Evolutionary conservation across 2,797 vertebrate genomes (phyloP).

Genomic region (Protonibea diacanthus): DNA sequence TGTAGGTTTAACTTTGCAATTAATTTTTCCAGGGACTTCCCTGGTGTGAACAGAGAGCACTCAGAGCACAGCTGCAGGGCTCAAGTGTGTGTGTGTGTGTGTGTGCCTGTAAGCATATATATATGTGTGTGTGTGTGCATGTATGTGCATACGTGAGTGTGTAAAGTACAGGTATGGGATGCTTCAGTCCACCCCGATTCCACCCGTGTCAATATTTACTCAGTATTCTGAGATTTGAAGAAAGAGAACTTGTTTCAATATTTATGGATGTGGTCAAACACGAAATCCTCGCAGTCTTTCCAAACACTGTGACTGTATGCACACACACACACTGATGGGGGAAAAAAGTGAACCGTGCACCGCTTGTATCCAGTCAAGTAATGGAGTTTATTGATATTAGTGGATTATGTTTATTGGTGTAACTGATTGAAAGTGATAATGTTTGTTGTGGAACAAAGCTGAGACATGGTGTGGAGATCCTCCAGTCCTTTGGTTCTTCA

Average conservation of each 20-base stretch:
- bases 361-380: slow-evolving; percentile 38
- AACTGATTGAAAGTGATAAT: slow-evolving; percentile 53
- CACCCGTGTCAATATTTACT: slow-evolving; percentile 82
- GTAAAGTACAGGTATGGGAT: slow-evolving; percentile 73
- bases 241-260: slow-evolving; percentile 86
- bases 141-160: slow-evolving; percentile 42
- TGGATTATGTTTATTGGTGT: slow-evolving; percentile 49
- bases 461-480: slow-evolving; percentile 43
- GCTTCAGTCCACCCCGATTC: slow-evolving; percentile 72
- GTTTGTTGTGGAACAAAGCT: slow-evolving; percentile 56
- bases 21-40: slow-evolving; percentile 77
- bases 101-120: not conserved
- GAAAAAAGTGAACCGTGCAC: slow-evolving; percentile 20
- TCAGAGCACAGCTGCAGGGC: slow-evolving; percentile 64
- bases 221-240: slow-evolving; percentile 84
- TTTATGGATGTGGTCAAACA: slow-evolving; percentile 86
- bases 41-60: slow-evolving; percentile 75
- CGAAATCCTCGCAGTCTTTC: slow-evolving; percentile 78
- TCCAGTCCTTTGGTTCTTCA: slow-evolving; percentile 26
- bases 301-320: slow-evolving; percentile 48
- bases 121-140: slow-evolving; percentile 14
- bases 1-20: slow-evolving; percentile 65
- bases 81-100: slow-evolving; percentile 24
- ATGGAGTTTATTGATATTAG: slow-evolving; percentile 58
- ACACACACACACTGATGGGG: not conserved